A percentile compares a stretch with the other conserved stretches of the same genome.
Evolutionary conservation across 1,140 invertebrate species (phyloP).

Genomic region (Alviniconcha marisindica): DNA sequence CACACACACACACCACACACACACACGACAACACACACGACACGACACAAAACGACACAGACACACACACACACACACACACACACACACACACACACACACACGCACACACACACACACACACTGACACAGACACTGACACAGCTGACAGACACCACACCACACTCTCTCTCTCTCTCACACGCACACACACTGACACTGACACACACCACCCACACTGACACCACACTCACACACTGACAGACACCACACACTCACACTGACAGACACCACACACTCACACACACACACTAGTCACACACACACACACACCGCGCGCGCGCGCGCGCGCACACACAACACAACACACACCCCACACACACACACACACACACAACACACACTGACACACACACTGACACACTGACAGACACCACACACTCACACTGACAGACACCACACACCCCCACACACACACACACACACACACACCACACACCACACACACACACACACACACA

Average conservation of each 20-base stretch:
- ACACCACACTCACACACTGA: not conserved
- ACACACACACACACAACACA: no score
- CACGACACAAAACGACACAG: not conserved
- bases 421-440: no score
- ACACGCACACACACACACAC: conserved; percentile 1
- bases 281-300: no score
- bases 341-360: no score
- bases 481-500: no score
- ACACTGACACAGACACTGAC: not conserved
- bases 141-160: no score
- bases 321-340: no score
- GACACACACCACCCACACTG: not conserved
- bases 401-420: no score
- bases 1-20: not conserved
- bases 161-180: not conserved
- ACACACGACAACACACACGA: not conserved
- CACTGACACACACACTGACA: no score
- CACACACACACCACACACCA: no score
- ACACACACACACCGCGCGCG: no score
- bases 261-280: not conserved
- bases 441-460: no score
- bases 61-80: not conserved
- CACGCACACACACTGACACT: not conserved
- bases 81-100: not conserved
- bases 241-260: not conserved